phyloP scores from a whole-genome alignment of 2,888 invertebrate species.

The Diarsia rubi region DNA sequence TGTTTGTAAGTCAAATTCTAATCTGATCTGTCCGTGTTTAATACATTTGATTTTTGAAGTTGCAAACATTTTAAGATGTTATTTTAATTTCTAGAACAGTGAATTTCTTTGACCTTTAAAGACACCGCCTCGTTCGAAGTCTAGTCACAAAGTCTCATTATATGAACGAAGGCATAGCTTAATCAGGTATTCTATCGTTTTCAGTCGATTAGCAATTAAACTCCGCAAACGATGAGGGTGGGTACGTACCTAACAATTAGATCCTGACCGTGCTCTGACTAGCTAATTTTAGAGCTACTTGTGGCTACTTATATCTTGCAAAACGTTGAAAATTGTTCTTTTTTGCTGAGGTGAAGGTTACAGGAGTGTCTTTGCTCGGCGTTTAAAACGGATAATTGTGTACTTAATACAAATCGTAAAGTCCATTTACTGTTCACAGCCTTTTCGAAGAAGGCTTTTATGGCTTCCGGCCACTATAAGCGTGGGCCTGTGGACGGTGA shows the following conservation, averaged over 20 bases:
- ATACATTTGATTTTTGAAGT: neutral
- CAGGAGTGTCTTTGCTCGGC: neutral
- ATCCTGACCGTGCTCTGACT: conserved; percentile 62
- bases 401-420: neutral
- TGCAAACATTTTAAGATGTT: neutral
- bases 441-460: neutral
- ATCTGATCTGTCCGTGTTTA: no score
- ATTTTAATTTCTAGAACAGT: neutral
- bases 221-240: conserved; percentile 68
- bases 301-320: conserved; percentile 26
- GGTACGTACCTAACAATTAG: conserved; percentile 66
- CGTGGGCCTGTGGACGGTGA: no score
- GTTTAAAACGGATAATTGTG: neutral
- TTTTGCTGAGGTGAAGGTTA: neutral
- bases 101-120: neutral
- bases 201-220: conserved; percentile 78
- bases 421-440: neutral
- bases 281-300: conserved; percentile 41
- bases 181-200: conserved; percentile 74
- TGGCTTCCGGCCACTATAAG: no score
- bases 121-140: neutral
- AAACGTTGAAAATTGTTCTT: conserved; percentile 5
- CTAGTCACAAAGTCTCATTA: conserved; percentile 2
- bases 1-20: no score
- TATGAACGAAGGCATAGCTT: conserved; percentile 44